Evolutionary conservation across 2,113 vertebrate genomes (phyloP), one percentile per base, ranked within the genome.

Genomic region (Xenopus tropicalis): DNA sequence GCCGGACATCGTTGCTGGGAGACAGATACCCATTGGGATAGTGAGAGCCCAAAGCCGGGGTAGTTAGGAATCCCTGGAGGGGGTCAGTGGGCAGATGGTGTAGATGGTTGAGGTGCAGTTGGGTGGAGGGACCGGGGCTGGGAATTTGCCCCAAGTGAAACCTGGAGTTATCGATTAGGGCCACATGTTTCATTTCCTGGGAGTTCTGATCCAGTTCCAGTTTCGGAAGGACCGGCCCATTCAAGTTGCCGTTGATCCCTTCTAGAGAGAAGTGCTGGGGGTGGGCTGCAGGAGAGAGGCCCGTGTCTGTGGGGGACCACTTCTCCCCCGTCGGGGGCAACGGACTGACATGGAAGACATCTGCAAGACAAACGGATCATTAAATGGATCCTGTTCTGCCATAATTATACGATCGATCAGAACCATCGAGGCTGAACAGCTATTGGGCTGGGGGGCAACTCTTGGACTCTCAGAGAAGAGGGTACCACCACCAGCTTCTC

Each of bases 221-320:
- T 1, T 3, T 4, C 19, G 0, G 43, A 9, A 9, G 24, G 21
- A n/a, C 59, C 54, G 3, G 20, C 7, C 19, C 13, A 16, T 9
- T 54, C 3, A 7, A 1, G 11, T 23, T 23, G 17, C 44, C 17
- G 3, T 74, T 56, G 56, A 68, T 14, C 1, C 17, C 42, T n/a
- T 23, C 70, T n/a, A 52, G n/a, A 9, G 56, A 1, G 20, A 29
- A 20, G 1, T 12, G 17, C 22, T 17, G 72, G 56, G 56, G 17
- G 42, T 46, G 2, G 20, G 2, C 42, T 5, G 68, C 14, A 3
- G 57, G 9, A 1, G 65, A 14, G 57, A 75, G 20, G 19, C 29
- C 20, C 13, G 21, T 11, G 11, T 29, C 24, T 8, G 48, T 23
- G n/a, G 78, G 69, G 3, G 48, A 66, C 78, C 78, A 79, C 51